Percentiles rank a stretch among this genome's conserved stretches.
Evolutionary conservation across 1,140 invertebrate species (phyloP).

Genomic region (Apis dorsata): DNA sequence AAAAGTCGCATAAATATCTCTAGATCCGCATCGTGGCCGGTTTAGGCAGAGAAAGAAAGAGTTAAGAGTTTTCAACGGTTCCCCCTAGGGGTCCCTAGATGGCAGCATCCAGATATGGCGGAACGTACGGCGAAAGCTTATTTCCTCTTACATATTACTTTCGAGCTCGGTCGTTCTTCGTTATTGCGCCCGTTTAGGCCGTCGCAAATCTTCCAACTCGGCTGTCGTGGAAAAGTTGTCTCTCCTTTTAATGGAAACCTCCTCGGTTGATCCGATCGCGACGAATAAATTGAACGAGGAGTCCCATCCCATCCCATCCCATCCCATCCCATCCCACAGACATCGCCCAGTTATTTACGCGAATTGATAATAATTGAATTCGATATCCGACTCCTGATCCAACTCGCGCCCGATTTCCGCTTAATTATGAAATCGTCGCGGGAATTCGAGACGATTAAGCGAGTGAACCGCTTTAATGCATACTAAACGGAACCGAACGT

Average conservation of each 20-base stretch:
- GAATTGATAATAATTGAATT: conserved; percentile 59
- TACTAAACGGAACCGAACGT: conserved; percentile 57
- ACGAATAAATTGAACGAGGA: conserved; percentile 25
- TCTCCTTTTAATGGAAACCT: conserved; percentile 27
- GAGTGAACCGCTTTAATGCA: conserved; percentile 57
- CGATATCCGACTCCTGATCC: conserved; percentile 49
- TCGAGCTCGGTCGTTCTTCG: conserved; percentile 47
- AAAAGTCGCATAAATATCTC: conserved; percentile 70
- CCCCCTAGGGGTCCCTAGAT: conserved; percentile 46
- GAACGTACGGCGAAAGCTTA: conserved; percentile 69
- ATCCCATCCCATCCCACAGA: too few species aligned
- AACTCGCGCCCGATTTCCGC: conserved; percentile 32
- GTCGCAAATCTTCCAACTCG: conserved; percentile 29
- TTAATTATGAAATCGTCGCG: conserved; percentile 56
- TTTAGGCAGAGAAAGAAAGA: conserved; percentile 57
- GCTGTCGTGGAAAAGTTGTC: conserved; percentile 23
- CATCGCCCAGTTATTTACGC: conserved; percentile 27
- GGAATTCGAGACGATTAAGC: conserved; percentile 57
- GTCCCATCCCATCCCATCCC: too few species aligned
- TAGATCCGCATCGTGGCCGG: conserved; percentile 41
- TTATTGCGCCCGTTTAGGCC: conserved; percentile 37
- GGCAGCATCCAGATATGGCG: conserved; percentile 70
- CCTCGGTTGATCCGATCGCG: conserved; percentile 19
- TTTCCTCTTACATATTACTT: conserved; percentile 71
- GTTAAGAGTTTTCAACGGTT: conserved; percentile 71